Evolutionary conservation across 2,888 invertebrate genomes (phyloP).

Genomic region (Ditula angustiorana): DNA sequence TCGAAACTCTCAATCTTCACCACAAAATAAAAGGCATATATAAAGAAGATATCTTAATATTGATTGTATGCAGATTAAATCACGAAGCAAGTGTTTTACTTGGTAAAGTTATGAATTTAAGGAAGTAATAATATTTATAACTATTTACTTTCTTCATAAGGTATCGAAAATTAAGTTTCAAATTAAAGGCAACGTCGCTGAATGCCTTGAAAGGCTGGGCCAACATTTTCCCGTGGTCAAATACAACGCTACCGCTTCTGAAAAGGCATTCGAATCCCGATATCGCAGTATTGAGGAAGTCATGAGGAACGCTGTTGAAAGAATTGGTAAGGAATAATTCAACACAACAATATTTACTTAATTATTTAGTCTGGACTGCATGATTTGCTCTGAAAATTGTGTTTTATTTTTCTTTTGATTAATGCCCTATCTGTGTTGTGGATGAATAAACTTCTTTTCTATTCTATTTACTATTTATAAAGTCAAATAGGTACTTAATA

Average conservation of each 20-base stretch:
- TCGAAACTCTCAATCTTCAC: slow-evolving; percentile 68
- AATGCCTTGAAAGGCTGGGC: slow-evolving; percentile 57
- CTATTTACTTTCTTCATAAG: slow-evolving; percentile 50
- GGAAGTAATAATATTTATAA: slow-evolving; percentile 16
- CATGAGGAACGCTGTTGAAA: slow-evolving; percentile 57
- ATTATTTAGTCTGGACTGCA: background rate
- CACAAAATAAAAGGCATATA: slow-evolving; percentile 70
- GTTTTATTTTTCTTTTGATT: background rate
- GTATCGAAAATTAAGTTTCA: slow-evolving; percentile 72
- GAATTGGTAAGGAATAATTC: slow-evolving; percentile 50
- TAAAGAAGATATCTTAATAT: slow-evolving; percentile 67
- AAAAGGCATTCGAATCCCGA: slow-evolving; percentile 44
- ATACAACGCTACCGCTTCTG: slow-evolving; percentile 48
- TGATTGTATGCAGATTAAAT: slow-evolving; percentile 53
- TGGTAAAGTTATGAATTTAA: background rate
- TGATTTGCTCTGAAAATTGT: background rate
- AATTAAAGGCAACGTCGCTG: slow-evolving; percentile 55
- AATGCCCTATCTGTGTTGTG: too few relatives aligned
- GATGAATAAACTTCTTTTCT: too few relatives aligned
- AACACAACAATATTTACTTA: background rate
- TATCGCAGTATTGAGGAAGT: slow-evolving; percentile 63
- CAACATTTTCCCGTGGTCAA: slow-evolving; percentile 62
- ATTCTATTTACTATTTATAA: too few relatives aligned
- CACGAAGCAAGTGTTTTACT: slow-evolving; percentile 58
- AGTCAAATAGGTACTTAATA: background rate